Evolutionary conservation across 2,113 vertebrate species (phyloP).

Genomic region (Saguinus midas): DNA sequence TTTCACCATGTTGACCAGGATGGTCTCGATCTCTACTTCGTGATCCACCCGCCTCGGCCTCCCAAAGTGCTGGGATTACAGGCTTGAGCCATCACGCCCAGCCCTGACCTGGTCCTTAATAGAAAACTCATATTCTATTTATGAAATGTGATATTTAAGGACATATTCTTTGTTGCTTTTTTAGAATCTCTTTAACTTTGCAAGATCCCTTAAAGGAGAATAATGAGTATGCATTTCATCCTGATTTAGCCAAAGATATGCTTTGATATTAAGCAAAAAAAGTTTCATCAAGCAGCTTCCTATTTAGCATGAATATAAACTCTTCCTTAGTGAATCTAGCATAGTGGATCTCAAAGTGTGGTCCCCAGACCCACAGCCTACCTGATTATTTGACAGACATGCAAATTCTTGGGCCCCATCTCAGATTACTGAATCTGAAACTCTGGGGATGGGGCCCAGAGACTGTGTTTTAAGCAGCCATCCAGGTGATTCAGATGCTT

Average conservation of each 20-base stretch:
- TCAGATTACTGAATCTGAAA: not conserved
- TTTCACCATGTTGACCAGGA: too few relatives aligned
- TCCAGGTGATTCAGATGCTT: not conserved
- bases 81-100: too few relatives aligned
- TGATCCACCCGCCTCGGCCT: too few relatives aligned
- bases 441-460: not conserved
- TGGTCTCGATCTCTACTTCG: too few relatives aligned
- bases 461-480: not conserved
- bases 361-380: not conserved
- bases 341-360: not conserved
- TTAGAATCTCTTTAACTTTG: conserved; percentile 30
- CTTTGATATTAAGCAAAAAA: conserved; percentile 45
- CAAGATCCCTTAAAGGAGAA: not conserved
- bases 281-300: not conserved
- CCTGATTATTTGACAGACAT: not conserved
- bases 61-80: too few relatives aligned
- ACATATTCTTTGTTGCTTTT: conserved; percentile 47
- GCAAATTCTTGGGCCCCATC: not conserved
- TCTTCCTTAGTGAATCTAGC: not conserved
- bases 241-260: not conserved
- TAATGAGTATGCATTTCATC: not conserved
- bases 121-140: conserved; percentile 29
- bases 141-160: conserved; percentile 19
- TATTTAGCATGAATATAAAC: not conserved
- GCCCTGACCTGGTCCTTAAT: not conserved